Conservation (phyloP, 2,797 vertebrate genomes). For the Microctenopoma stevenorrisi region DNA sequence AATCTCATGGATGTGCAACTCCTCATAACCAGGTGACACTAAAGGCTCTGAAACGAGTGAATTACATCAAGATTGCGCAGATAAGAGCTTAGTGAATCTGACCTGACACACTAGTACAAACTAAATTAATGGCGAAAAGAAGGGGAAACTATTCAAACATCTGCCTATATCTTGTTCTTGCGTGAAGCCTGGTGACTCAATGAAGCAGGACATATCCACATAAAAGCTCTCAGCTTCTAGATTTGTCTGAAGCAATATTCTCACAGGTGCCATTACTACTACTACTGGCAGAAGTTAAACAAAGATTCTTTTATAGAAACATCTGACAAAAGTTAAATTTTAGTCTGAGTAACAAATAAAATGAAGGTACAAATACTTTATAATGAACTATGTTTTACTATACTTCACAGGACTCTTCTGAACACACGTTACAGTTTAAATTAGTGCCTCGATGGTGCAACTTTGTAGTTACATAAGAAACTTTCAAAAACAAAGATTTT, state of each 20-base stretch:
- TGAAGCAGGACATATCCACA: background rate
- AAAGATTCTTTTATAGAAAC: background rate
- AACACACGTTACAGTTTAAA: constrained; percentile 35
- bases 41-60: no score
- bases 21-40: no score
- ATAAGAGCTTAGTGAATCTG: no score
- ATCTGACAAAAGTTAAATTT: background rate
- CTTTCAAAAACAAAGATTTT: constrained; percentile 31
- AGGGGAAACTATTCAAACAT: no score
- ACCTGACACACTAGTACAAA: no score
- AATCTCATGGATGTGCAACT: no score
- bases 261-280: no score
- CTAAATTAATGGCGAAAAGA: no score
- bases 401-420: constrained; percentile 21
- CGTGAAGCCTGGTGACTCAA: background rate
- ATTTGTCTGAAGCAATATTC: no score
- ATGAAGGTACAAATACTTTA: background rate
- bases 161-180: no score
- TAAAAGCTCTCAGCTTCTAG: background rate
- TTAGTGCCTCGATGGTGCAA: constrained; percentile 37
- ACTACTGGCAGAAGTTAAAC: background rate
- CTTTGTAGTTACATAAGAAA: constrained; percentile 19
- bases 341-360: background rate
- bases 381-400: constrained; percentile 26
- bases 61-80: no score